Evolutionary conservation across 1,140 invertebrate genomes (phyloP).

Genomic region (Heterodera schachtii): DNA sequence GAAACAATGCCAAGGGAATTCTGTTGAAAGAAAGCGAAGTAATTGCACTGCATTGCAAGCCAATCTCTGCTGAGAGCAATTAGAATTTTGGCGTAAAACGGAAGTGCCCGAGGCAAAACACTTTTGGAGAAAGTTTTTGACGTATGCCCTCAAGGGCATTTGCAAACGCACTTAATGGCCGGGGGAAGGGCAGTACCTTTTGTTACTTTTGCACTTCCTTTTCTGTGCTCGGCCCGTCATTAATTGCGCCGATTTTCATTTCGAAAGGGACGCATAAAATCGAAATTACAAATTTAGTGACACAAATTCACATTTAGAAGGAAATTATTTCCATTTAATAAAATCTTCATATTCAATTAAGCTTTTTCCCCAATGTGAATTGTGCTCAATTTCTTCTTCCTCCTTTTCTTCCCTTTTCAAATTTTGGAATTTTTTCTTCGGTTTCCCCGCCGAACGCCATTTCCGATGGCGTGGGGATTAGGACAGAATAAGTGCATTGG

Average conservation of each 20-base stretch:
- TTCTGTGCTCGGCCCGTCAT: not conserved
- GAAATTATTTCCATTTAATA: not conserved
- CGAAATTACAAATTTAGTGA: too few relatives aligned
- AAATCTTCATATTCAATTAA: too few relatives aligned
- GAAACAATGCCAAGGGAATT: not conserved
- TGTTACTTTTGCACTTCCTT: not conserved
- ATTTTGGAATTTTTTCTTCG: not conserved
- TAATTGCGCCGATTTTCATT: not conserved
- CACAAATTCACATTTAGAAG: too few relatives aligned
- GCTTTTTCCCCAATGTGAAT: too few relatives aligned
- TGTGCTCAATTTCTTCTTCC: not conserved
- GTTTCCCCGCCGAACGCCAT: not conserved
- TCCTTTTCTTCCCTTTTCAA: not conserved
- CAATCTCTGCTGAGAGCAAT: not conserved
- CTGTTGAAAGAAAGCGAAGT: not conserved
- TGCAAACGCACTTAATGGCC: not conserved
- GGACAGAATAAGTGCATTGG: not conserved
- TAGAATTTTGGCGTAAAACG: constrained; percentile 2
- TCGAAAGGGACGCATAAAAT: not conserved
- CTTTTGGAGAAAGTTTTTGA: not conserved
- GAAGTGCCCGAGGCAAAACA: not conserved
- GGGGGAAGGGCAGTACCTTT: not conserved
- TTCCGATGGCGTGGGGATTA: not conserved
- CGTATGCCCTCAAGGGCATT: not conserved
- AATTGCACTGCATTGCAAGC: not conserved